Evolutionary conservation across 2,113 vertebrate species (phyloP), one percentile per base, ranked within the genome.

Genomic region (Poicephalus gulielmi): DNA sequence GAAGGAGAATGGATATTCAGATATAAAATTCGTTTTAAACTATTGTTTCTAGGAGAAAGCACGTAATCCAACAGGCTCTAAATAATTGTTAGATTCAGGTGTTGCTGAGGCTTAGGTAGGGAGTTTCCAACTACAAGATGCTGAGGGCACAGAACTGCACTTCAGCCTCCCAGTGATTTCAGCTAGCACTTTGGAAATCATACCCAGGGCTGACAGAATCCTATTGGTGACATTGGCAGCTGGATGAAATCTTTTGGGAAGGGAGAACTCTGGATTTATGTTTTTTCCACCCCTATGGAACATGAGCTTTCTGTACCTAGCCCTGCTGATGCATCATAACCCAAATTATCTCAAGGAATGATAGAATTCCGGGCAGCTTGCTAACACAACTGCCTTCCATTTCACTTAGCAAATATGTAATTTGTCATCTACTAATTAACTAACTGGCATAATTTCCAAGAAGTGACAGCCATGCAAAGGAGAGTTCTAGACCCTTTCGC

Each of bases 371-470:
- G 28, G 88, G 71, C 88, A 76, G 47, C 37, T 46, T 39, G 53
- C 68, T 84, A 33, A 37, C 30, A 43, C 49, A n/a, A 59, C 13
- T n/a, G 19, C 64, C 93, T 96, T 60, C 78, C 68, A 7, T 96
- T 95, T 55, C 92, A 77, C 71, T 96, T 70, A 73, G 33, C 95
- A 77, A 77, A 86, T 57, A 55, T 79, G 96, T 96, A 83, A 73
- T 96, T 95, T 96, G 83, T 76, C 96, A 75, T 37, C 74, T 70
- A 47, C 46, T 95, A 91, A 95, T 97, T 96, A 95, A 92, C 85
- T 75, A 89, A 44, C 67, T 84, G 76, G 66, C 62, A 79, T 17
- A 18, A 53, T 81, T 92, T 79, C 75, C 70, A 84, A 91, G 94
- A 44, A 39, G 89, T 86, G 87, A 68, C 68, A 75, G 39, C n/a